phyloP scores from a whole-genome alignment of 2,888 invertebrate species.

The Eulithis testata region DNA sequence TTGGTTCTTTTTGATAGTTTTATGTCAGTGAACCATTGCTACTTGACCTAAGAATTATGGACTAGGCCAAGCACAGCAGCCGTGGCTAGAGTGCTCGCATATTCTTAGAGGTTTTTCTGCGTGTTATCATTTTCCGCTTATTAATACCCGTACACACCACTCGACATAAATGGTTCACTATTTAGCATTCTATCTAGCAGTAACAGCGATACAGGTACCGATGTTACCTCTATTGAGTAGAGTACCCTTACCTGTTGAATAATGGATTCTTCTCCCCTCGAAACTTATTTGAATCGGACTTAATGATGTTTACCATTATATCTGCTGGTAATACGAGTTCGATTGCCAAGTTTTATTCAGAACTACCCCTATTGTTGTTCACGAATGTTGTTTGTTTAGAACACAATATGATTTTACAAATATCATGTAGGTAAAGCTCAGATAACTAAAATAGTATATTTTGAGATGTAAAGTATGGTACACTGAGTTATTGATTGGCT shows the following conservation, averaged over 20 bases:
- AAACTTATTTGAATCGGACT: slow-evolving; percentile 56
- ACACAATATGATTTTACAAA: slow-evolving; percentile 16
- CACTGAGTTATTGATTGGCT: too few relatives aligned
- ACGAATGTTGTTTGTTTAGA: slow-evolving; percentile 23
- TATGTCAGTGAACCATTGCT: too few relatives aligned
- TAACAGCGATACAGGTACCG: neutral
- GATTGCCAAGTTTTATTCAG: slow-evolving; percentile 42
- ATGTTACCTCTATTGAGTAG: slow-evolving; percentile 12
- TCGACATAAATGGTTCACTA: neutral
- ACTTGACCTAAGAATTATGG: too few relatives aligned
- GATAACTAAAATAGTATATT: too few relatives aligned
- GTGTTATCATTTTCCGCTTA: too few relatives aligned
- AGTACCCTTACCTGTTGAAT: slow-evolving; percentile 67
- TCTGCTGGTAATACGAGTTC: slow-evolving; percentile 32
- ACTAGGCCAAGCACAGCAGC: too few relatives aligned
- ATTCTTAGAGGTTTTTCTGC: too few relatives aligned
- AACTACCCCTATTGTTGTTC: slow-evolving; percentile 34
- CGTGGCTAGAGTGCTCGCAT: too few relatives aligned
- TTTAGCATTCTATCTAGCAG: neutral
- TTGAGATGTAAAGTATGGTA: too few relatives aligned
- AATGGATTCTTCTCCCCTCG: slow-evolving; percentile 53
- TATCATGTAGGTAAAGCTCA: neutral
- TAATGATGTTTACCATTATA: slow-evolving; percentile 56
- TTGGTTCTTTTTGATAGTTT: too few relatives aligned
- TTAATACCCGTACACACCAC: too few relatives aligned